A percentile compares a stretch with the other conserved stretches of the same genome.
These are phyloP conservation scores for Sitta carolinensis DNA, from an alignment of 2,797 vertebrate species.

Conservation along the genomic window DNA sequence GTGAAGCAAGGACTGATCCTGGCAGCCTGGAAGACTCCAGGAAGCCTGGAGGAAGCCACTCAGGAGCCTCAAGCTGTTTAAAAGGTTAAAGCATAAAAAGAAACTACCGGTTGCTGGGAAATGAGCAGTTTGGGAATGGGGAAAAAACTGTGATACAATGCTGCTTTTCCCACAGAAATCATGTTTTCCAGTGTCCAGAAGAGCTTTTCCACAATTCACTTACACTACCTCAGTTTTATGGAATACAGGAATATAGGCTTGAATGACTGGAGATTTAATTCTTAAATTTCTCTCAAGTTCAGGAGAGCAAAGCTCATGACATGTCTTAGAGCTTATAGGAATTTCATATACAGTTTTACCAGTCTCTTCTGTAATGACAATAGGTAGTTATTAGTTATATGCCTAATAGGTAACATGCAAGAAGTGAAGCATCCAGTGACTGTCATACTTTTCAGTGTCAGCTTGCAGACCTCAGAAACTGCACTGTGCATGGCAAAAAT, in stretches of 20 bases:
- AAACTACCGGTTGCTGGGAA: background rate
- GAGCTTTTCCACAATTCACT: background rate
- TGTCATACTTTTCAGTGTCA: background rate
- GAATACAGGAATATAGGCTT: background rate
- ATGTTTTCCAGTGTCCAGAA: background rate
- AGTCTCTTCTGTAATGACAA: background rate
- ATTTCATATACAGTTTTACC: background rate
- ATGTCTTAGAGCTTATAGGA: background rate
- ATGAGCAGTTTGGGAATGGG: background rate
- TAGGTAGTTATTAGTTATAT: background rate
- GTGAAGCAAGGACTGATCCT: background rate
- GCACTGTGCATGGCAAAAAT: background rate
- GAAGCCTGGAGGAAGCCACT: background rate
- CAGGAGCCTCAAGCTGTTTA: background rate
- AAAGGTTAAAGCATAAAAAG: background rate
- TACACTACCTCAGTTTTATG: background rate
- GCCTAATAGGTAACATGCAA: background rate
- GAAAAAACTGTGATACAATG: background rate
- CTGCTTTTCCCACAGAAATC: background rate
- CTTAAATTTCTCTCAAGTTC: background rate
- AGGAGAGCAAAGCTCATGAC: background rate
- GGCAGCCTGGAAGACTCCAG: background rate
- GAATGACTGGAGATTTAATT: background rate
- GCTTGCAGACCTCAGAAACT: background rate
- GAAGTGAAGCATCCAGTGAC: background rate